phyloP scores from a whole-genome alignment of 2,888 invertebrate species.

The Tineola bisselliella region DNA sequence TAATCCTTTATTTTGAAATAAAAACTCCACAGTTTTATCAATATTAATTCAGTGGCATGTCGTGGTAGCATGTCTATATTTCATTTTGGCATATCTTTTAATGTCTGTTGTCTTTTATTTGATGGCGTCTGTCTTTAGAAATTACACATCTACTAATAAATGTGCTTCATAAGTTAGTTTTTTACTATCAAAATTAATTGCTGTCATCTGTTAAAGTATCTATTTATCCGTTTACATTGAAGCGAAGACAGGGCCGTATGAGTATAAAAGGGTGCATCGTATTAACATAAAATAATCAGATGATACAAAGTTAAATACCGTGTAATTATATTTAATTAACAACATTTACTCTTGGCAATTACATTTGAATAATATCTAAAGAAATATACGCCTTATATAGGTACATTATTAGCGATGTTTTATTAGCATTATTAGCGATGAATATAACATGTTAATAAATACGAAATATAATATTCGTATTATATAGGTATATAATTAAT shows the following conservation, averaged over 20 bases:
- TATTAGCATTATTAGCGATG: too few relatives aligned
- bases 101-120: background rate
- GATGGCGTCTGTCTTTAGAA: background rate
- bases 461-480: too few relatives aligned
- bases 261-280: conserved; percentile 51
- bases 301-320: conserved; percentile 40
- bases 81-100: conserved; percentile 7
- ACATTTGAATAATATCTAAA: too few relatives aligned
- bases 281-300: conserved; percentile 35
- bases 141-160: too few relatives aligned
- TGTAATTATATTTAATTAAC: conserved; percentile 51
- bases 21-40: conserved; percentile 39
- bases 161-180: too few relatives aligned
- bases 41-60: conserved; percentile 27
- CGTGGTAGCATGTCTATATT: conserved; percentile 12
- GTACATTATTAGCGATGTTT: too few relatives aligned
- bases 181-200: background rate
- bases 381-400: too few relatives aligned
- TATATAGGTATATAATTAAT: too few relatives aligned
- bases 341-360: too few relatives aligned
- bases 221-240: background rate
- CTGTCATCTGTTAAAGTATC: background rate
- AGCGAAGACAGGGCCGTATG: background rate
- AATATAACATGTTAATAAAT: too few relatives aligned
- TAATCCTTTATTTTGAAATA: conserved; percentile 48